Percentiles rank a stretch among this genome's conserved stretches.
Evolutionary conservation across 2,888 invertebrate species (phyloP).

Genomic region (Malacosoma neustria): DNA sequence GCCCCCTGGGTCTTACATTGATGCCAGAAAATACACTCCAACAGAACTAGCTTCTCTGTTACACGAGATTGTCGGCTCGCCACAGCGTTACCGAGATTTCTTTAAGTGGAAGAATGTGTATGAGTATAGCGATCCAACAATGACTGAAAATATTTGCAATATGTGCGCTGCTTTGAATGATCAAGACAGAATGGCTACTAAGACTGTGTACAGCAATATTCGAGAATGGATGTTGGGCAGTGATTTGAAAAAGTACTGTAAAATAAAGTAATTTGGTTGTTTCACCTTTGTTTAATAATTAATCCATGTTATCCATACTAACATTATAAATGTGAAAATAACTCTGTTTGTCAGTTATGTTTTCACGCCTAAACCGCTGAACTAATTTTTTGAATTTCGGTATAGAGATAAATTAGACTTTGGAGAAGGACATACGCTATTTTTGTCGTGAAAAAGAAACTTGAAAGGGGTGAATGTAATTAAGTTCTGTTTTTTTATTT

Average conservation of each 20-base stretch:
- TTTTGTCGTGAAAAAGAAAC: no score
- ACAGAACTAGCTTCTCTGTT: slow-evolving; percentile 33
- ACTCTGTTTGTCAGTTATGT: no score
- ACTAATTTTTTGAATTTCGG: no score
- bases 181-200: slow-evolving; percentile 15
- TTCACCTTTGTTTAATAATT: background rate
- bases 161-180: slow-evolving; percentile 44
- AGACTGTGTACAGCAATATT: slow-evolving; percentile 30
- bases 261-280: slow-evolving; percentile 1
- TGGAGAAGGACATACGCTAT: no score
- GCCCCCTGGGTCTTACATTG: slow-evolving; percentile 51
- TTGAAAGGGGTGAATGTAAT: no score
- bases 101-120: slow-evolving; percentile 43
- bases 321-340: no score
- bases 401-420: no score
- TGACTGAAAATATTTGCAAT: slow-evolving; percentile 33
- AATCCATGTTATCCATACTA: no score
- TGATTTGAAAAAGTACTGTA: slow-evolving; percentile 17
- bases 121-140: slow-evolving; percentile 26
- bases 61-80: slow-evolving; percentile 27
- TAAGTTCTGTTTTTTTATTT: no score
- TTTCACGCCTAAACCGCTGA: no score
- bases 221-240: slow-evolving; percentile 45
- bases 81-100: slow-evolving; percentile 30
- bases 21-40: slow-evolving; percentile 25